These are phyloP conservation scores for Drosophila sucinea DNA, from an alignment of 1,140 invertebrate genomes.

Conservation along the genomic window DNA sequence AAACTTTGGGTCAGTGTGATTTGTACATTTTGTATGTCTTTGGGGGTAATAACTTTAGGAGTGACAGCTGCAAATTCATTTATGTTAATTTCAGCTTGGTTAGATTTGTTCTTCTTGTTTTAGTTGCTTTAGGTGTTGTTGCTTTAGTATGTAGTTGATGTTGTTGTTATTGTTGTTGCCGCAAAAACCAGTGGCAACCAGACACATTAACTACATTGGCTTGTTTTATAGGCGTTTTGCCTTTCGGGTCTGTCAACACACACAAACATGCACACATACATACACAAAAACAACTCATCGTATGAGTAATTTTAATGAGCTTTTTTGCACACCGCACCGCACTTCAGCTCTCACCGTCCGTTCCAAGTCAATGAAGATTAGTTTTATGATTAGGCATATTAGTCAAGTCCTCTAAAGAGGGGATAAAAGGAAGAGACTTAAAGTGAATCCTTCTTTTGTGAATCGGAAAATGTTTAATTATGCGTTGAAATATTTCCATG, in stretches of 20 bases:
- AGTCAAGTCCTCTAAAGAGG: constrained; percentile 31
- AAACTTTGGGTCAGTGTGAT: constrained; percentile 75
- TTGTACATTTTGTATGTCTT: constrained; percentile 63
- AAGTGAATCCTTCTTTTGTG: neutral
- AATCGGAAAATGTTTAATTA: neutral
- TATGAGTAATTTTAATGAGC: constrained; percentile 78
- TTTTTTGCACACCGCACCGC: constrained; percentile 44
- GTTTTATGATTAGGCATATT: constrained; percentile 78
- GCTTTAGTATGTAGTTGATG: neutral
- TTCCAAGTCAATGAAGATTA: constrained; percentile 52
- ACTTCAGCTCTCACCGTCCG: neutral
- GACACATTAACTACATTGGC: constrained; percentile 61
- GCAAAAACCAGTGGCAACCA: constrained; percentile 62
- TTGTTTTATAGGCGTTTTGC: constrained; percentile 39
- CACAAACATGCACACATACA: neutral
- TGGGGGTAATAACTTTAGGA: constrained; percentile 50
- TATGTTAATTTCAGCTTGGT: constrained; percentile 75
- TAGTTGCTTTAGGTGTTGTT: constrained; percentile 13
- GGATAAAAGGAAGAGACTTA: constrained; percentile 1
- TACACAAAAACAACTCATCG: constrained; percentile 42
- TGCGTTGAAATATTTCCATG: neutral
- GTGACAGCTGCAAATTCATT: constrained; percentile 80
- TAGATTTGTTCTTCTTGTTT: constrained; percentile 51
- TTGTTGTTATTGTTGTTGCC: constrained; percentile 26
- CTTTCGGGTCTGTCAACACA: constrained; percentile 56